Percentiles rank a stretch among this genome's conserved stretches.
Conservation (phyloP, 2,797 vertebrate species). For the Cryptoblepharus egeriae region DNA sequence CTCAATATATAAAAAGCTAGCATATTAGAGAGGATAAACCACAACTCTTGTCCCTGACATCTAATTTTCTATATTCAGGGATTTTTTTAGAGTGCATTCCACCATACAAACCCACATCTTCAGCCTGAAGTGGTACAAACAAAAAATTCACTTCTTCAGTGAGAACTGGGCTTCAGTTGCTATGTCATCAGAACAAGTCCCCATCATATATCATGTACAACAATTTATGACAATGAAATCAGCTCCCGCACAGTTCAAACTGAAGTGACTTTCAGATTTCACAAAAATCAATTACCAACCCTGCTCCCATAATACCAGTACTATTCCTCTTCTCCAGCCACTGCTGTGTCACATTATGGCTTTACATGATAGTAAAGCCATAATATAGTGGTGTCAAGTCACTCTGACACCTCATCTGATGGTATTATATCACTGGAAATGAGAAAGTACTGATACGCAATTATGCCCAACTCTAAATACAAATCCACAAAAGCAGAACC, state of each 20-base stretch:
- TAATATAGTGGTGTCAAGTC: background rate
- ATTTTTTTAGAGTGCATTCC: background rate
- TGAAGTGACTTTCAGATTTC: background rate
- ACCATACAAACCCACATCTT: background rate
- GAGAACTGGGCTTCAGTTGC: background rate
- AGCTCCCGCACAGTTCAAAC: background rate
- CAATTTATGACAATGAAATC: background rate
- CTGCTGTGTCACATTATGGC: background rate
- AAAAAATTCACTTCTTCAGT: background rate
- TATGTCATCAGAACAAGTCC: background rate
- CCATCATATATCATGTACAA: background rate
- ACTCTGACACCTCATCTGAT: background rate
- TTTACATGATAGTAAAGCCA: background rate
- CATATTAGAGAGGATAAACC: no score
- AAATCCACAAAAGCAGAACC: background rate
- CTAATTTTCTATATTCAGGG: background rate
- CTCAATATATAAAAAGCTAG: no score
- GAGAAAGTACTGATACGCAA: background rate
- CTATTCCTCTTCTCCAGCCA: background rate
- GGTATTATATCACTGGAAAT: background rate
- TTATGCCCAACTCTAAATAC: background rate
- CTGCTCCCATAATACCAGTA: background rate
- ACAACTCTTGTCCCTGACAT: background rate
- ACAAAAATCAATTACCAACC: background rate
- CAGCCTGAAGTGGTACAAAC: background rate